These are phyloP conservation scores for Dryobota labecula DNA, from an alignment of 2,888 invertebrate genomes.

Conservation along the genomic window DNA sequence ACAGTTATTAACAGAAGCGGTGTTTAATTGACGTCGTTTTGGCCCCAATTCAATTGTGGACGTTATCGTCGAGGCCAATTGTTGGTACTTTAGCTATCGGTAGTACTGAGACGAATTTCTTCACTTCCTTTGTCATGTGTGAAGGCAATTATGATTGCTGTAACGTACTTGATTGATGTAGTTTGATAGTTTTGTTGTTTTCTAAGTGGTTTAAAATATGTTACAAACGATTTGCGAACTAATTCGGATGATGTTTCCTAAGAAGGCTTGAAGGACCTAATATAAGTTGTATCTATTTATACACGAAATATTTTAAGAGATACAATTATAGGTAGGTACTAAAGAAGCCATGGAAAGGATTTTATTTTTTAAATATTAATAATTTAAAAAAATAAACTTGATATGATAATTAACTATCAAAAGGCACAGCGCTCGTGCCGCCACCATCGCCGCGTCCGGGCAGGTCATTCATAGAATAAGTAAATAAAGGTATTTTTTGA, in stretches of 20 bases:
- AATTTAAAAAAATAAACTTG: too few species aligned
- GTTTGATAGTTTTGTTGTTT: constrained; percentile 39
- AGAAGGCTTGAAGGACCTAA: background rate
- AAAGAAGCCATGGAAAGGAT: too few species aligned
- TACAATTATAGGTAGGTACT: too few species aligned
- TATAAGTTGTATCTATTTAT: too few species aligned
- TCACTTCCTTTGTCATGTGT: constrained; percentile 59
- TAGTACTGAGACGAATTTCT: constrained; percentile 55
- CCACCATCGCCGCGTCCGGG: too few species aligned
- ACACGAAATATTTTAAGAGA: too few species aligned
- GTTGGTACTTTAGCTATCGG: constrained; percentile 70
- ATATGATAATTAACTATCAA: too few species aligned
- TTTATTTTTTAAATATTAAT: too few species aligned
- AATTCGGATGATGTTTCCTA: background rate
- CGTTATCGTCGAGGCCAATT: constrained; percentile 78
- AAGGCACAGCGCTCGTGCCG: too few species aligned
- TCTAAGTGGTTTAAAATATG: constrained; percentile 12
- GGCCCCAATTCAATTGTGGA: constrained; percentile 83
- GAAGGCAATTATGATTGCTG: constrained; percentile 48
- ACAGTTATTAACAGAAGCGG: constrained; percentile 81
- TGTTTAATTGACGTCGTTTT: constrained; percentile 85
- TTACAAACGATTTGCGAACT: background rate
- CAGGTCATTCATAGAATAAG: too few species aligned
- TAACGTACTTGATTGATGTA: constrained; percentile 50
- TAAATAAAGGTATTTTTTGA: too few species aligned